Evolutionary conservation across 2,797 vertebrate species (phyloP).

Genomic region (Sitta carolinensis): DNA sequence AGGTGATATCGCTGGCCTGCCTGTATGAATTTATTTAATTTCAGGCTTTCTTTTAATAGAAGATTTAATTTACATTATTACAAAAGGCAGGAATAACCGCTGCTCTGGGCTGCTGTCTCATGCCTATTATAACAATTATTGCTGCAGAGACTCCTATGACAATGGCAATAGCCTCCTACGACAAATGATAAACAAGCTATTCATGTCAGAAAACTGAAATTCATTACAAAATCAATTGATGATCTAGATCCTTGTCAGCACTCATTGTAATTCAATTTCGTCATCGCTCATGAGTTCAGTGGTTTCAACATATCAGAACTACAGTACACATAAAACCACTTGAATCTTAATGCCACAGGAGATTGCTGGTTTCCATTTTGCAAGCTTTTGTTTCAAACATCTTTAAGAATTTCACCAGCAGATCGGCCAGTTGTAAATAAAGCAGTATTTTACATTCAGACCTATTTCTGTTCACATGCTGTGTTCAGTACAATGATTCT

Average conservation of each 20-base stretch:
- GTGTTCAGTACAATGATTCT: not conserved
- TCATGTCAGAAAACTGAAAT: not conserved
- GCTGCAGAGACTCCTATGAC: not conserved
- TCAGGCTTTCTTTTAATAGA: not conserved
- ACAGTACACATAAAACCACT: not conserved
- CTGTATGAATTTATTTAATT: not conserved
- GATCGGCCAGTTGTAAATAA: not conserved
- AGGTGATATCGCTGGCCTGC: not conserved
- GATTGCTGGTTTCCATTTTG: not conserved
- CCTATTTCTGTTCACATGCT: not conserved
- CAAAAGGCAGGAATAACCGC: not conserved
- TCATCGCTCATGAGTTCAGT: not conserved
- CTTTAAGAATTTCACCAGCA: not conserved
- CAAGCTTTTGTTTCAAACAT: not conserved
- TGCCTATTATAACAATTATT: not conserved
- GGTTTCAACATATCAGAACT: not conserved
- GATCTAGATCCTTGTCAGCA: not conserved
- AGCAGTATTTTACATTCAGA: not conserved
- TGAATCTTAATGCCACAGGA: not conserved
- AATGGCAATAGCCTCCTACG: not conserved
- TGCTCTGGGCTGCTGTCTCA: not conserved
- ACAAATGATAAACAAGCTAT: not conserved
- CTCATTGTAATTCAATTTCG: not conserved
- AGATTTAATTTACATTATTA: not conserved
- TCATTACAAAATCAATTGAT: constrained; percentile 8